Evolutionary conservation across 2,113 vertebrate genomes (phyloP), one percentile per base, ranked within the genome.

Genomic region (Seriola aureovittata): DNA sequence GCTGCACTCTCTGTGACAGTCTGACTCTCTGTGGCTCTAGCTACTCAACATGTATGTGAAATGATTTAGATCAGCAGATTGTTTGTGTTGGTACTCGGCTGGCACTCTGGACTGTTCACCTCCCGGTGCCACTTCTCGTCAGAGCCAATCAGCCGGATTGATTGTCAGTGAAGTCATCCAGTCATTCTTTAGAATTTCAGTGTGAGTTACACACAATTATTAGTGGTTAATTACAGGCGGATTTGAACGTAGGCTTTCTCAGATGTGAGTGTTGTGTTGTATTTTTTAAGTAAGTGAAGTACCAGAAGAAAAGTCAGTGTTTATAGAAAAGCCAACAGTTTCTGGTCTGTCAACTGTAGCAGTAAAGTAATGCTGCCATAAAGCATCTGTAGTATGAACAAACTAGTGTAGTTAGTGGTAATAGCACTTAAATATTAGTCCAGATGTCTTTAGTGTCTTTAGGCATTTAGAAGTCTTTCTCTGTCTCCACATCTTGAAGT

Each of bases 261-360:
- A 79, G 82, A 79, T 48, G n/a, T 78, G 57, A 71, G 68, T 85
- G 80, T 79, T 52, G 57, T 89, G 64, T 70, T 80, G 59, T 91
- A 64, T 87, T 81, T 75, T 86, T 81, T 70, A 29, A 66, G 50
- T 86, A 34, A 82, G 64, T 52, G 6, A 68, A 81, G 64, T 75
- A 80, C 38, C 76, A 71, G 57, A 71, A 68, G 67, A 75, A 29
- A 79, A 42, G 40, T 84, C 19, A 25, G 44, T 84, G 54, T 84
- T 36, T 71, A 57, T 34, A 36, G n/a, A 74, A 74, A 70, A 66
- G 42, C 36, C 55, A 50, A 19, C 71, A 57, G 40, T 67, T 63
- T 68, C 54, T 76, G 58, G 38, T 68, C 23, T 70, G 55, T 71
- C 38, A 66, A 14, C 12, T 80, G 55, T 67, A 69, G 71, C 72